Conservation (phyloP, 2,113 vertebrate species). For the Drymodes brunneopygia region DNA sequence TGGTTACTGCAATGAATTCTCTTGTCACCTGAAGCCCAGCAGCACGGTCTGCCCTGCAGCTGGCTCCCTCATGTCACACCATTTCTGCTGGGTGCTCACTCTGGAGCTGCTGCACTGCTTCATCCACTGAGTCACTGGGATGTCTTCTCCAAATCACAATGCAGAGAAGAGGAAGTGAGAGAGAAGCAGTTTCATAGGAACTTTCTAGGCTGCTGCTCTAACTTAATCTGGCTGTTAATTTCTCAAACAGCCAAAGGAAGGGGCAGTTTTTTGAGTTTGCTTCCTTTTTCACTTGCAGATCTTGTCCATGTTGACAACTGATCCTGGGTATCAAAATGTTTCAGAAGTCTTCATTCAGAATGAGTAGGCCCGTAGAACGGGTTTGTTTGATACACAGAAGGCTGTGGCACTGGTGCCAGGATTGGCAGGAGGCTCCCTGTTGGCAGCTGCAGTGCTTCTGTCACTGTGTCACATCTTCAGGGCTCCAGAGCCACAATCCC, state of each 20-base stretch:
- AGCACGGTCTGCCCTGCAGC: not conserved
- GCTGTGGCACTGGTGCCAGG: not conserved
- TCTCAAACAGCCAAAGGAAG: not conserved
- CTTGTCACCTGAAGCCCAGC: not conserved
- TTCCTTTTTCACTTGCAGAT: not conserved
- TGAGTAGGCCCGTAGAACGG: not conserved
- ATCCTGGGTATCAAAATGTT: not conserved
- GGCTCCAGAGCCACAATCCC: not conserved
- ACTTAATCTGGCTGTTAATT: not conserved
- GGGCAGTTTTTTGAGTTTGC: not conserved
- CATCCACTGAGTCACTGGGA: not conserved
- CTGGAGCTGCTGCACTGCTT: not conserved
- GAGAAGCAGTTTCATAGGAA: not conserved
- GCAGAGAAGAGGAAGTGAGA: not conserved
- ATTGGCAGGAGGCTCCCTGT: not conserved
- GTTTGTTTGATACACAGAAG: accelerated
- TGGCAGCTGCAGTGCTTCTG: not conserved
- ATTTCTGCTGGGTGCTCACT: not conserved
- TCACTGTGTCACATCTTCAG: not conserved
- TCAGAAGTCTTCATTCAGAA: not conserved
- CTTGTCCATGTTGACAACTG: not conserved
- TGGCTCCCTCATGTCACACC: not conserved
- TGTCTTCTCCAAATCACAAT: accelerated
- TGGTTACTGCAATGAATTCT: not conserved
- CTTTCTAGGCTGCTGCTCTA: not conserved